Percentiles rank a stretch among this genome's conserved stretches.
These are phyloP conservation scores for Drosophila formosana DNA, from an alignment of 2,888 invertebrate genomes.

Conservation along the genomic window DNA sequence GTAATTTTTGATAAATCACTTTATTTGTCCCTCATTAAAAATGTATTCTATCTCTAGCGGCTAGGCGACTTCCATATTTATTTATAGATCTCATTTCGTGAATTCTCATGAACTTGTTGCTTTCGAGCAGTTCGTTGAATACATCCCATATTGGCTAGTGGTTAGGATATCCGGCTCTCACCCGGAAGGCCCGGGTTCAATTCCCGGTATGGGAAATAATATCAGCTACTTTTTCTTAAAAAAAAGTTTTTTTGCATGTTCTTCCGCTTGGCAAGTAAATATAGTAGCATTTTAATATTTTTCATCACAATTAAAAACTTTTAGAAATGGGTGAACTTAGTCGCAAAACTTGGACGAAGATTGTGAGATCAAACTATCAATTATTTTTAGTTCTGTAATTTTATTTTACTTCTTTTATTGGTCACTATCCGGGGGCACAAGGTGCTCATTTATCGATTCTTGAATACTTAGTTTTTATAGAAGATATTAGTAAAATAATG, in stretches of 20 bases:
- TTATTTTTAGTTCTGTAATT: too few species aligned
- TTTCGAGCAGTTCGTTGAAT: rapidly evolving
- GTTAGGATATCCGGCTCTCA: slow-evolving; percentile 85
- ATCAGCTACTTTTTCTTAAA: not conserved
- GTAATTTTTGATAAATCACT: not conserved
- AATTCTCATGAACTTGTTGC: not conserved
- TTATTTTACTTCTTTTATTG: too few species aligned
- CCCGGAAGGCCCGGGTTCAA: slow-evolving; percentile 91
- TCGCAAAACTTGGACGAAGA: too few species aligned
- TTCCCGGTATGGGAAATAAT: slow-evolving; percentile 93
- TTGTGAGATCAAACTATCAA: too few species aligned
- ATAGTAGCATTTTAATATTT: too few species aligned
- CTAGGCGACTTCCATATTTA: not conserved
- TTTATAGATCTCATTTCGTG: not conserved
- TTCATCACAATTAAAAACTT: too few species aligned
- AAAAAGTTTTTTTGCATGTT: not conserved
- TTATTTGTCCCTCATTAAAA: not conserved
- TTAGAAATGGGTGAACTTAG: too few species aligned
- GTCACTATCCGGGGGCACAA: too few species aligned
- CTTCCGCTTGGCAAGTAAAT: too few species aligned
- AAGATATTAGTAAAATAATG: too few species aligned
- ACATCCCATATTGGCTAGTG: slow-evolving; percentile 84
- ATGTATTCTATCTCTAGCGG: not conserved
- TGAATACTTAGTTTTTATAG: too few species aligned
- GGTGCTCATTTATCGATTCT: too few species aligned